Conservation (phyloP, 2,113 vertebrate genomes). For the Peromyscus leucopus region DNA sequence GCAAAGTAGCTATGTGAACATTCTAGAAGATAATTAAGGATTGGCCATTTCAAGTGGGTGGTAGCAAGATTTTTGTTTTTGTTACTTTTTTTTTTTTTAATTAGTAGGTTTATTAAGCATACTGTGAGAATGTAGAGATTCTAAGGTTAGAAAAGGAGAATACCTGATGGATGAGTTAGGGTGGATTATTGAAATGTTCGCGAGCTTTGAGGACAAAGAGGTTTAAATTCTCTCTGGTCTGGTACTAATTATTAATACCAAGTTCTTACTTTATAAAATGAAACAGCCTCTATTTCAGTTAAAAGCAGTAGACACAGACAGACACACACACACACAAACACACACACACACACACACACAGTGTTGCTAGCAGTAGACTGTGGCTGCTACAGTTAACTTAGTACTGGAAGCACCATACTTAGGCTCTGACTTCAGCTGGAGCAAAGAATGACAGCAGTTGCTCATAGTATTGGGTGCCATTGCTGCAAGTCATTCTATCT, state of each 20-base stretch:
- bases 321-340: background rate
- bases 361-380: background rate
- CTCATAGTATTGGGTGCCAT: background rate
- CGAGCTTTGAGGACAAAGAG: background rate
- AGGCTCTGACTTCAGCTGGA: background rate
- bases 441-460: background rate
- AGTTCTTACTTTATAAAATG: constrained; percentile 17
- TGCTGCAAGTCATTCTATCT: background rate
- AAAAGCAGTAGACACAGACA: background rate
- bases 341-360: background rate
- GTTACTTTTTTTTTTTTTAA: background rate
- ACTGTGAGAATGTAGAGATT: background rate
- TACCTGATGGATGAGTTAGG: background rate
- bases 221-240: background rate
- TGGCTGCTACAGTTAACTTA: background rate
- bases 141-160: background rate
- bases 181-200: background rate
- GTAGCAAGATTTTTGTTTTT: background rate
- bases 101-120: background rate
- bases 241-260: background rate
- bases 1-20: background rate
- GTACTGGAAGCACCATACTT: background rate
- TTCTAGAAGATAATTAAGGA: background rate
- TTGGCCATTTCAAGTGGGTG: background rate
- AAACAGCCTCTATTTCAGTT: background rate